phyloP scores from a whole-genome alignment of 1,140 invertebrate genomes.

The Pemphigus obesinymphae region DNA sequence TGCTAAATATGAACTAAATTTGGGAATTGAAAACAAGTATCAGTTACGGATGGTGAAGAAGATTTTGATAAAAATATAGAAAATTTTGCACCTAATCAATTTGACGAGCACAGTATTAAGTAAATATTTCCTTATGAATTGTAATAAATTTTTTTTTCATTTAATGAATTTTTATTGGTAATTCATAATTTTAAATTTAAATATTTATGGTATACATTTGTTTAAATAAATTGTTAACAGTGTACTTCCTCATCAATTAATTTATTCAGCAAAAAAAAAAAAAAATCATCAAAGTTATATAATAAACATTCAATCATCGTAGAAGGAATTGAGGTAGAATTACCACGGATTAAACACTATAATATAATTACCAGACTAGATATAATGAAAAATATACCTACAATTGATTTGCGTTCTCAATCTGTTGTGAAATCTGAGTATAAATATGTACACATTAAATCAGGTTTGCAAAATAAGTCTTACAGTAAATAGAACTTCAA shows the following conservation, averaged over 20 bases:
- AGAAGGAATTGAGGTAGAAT: slow-evolving; percentile 21
- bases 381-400: neutral
- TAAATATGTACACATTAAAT: slow-evolving; percentile 34
- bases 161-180: neutral
- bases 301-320: slow-evolving; percentile 28
- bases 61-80: slow-evolving; percentile 8
- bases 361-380: slow-evolving; percentile 25
- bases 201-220: too few species aligned
- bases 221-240: too few species aligned
- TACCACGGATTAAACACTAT: slow-evolving; percentile 20
- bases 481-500: slow-evolving; percentile 32
- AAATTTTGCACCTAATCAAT: slow-evolving; percentile 14
- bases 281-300: slow-evolving; percentile 13
- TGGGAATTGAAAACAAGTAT: neutral
- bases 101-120: slow-evolving; percentile 21
- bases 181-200: neutral
- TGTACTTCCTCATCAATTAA: slow-evolving; percentile 23
- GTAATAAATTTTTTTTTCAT: neutral
- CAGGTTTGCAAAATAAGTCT: slow-evolving; percentile 36
- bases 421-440: slow-evolving; percentile 28
- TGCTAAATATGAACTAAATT: slow-evolving; percentile 29
- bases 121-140: neutral
- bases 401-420: slow-evolving; percentile 7
- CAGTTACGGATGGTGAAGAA: neutral
- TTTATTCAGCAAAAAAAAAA: slow-evolving; percentile 31